Conservation (phyloP, 2,888 invertebrate species). For the Pollenia amentaria region DNA sequence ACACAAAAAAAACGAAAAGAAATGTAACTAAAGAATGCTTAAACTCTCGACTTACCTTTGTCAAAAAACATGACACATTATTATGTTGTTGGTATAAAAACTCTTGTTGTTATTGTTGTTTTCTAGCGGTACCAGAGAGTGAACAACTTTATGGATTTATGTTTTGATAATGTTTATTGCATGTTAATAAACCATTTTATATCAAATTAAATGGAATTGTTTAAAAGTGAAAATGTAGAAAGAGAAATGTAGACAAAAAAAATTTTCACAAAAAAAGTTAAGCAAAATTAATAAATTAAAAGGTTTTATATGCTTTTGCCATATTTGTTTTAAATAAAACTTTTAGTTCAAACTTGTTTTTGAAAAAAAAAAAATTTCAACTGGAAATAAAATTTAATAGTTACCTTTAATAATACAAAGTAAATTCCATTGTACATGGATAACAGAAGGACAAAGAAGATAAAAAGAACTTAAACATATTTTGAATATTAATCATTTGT, state of each 20-base stretch:
- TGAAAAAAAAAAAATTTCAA: conserved; percentile 1
- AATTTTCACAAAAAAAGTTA: not conserved
- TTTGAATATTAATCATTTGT: not conserved
- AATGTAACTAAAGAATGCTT: not conserved
- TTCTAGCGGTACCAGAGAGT: not conserved
- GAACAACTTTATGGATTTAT: conserved; percentile 23
- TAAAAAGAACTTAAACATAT: not conserved
- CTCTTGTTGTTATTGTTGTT: not conserved
- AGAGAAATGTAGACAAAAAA: conserved; percentile 22
- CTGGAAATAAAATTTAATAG: conserved; percentile 15
- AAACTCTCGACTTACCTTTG: conserved; percentile 20
- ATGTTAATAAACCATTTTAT: conserved; percentile 54
- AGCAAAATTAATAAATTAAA: conserved; percentile 65
- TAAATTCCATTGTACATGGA: not conserved
- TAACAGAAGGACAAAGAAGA: not conserved
- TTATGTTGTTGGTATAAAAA: not conserved
- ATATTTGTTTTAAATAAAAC: conserved; percentile 53
- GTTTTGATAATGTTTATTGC: conserved; percentile 34
- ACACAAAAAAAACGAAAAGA: not conserved
- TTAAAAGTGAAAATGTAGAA: conserved; percentile 57
- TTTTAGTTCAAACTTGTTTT: conserved; percentile 51
- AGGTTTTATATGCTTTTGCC: conserved; percentile 7
- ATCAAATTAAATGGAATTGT: conserved; percentile 38
- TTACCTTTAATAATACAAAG: conserved; percentile 28
- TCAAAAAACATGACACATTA: conserved; percentile 46